These are phyloP conservation scores for Diaperis boleti DNA, from an alignment of 2,888 invertebrate genomes.

Conservation along the genomic window DNA sequence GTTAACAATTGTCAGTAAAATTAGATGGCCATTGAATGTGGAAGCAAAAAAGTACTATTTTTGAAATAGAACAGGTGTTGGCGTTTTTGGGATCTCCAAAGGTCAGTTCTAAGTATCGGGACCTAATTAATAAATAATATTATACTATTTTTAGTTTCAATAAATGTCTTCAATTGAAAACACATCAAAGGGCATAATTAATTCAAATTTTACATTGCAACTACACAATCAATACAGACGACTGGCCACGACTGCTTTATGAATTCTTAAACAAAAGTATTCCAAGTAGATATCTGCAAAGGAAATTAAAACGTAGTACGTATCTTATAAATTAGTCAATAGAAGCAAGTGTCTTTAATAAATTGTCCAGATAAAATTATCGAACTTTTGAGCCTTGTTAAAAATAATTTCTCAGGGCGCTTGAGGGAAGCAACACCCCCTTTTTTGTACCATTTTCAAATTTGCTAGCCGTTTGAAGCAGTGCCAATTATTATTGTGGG, in stretches of 20 bases:
- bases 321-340: background rate
- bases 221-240: constrained; percentile 1
- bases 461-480: no score
- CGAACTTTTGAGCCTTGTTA: background rate
- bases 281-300: background rate
- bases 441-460: no score
- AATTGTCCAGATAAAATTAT: background rate
- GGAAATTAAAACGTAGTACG: background rate
- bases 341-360: background rate
- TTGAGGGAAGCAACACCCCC: background rate
- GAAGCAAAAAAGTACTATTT: no score
- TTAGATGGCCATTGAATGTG: no score
- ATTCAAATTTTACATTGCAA: background rate
- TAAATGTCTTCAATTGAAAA: background rate
- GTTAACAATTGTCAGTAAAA: no score
- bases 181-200: background rate
- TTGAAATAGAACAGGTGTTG: no score
- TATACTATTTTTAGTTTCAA: background rate
- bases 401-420: background rate
- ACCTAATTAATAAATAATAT: no score
- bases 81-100: no score
- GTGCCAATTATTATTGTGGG: no score
- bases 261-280: background rate
- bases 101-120: no score
- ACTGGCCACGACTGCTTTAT: background rate